Evolutionary conservation across 1,140 invertebrate genomes (phyloP).

Genomic region (Rhopalosiphum padi): DNA sequence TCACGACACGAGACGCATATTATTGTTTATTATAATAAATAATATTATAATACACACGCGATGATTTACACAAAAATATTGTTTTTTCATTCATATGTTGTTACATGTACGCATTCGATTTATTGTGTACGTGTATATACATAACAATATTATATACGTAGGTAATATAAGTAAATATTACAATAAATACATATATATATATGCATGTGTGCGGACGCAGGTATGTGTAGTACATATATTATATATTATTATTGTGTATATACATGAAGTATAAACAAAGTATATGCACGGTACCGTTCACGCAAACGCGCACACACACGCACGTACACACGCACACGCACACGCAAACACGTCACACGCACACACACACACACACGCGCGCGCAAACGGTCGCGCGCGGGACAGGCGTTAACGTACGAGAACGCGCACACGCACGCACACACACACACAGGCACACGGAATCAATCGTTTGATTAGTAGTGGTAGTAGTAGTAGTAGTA

Average conservation of each 20-base stretch:
- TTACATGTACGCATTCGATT: neutral
- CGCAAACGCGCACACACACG: neutral
- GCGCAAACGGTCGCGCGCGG: neutral
- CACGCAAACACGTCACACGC: neutral
- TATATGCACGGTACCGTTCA: neutral
- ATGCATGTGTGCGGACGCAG: neutral
- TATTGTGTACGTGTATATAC: neutral
- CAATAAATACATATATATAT: neutral
- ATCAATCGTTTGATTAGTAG: constrained; percentile 54
- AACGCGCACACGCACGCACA: neutral
- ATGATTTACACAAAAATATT: neutral
- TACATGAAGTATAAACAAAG: constrained; percentile 5
- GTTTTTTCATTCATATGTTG: neutral
- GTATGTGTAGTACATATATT: neutral
- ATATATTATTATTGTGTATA: neutral
- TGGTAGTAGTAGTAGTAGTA: neutral
- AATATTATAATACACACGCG: neutral
- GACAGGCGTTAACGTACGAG: neutral
- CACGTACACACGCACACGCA: neutral
- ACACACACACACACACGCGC: neutral
- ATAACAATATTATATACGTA: neutral
- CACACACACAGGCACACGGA: neutral
- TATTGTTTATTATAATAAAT: neutral
- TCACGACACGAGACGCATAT: neutral
- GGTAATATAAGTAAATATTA: neutral